A percentile compares a stretch with the other conserved stretches of the same genome.
phyloP scores from a whole-genome alignment of 2,888 invertebrate species.

The Trissonchulus latispiculum region DNA sequence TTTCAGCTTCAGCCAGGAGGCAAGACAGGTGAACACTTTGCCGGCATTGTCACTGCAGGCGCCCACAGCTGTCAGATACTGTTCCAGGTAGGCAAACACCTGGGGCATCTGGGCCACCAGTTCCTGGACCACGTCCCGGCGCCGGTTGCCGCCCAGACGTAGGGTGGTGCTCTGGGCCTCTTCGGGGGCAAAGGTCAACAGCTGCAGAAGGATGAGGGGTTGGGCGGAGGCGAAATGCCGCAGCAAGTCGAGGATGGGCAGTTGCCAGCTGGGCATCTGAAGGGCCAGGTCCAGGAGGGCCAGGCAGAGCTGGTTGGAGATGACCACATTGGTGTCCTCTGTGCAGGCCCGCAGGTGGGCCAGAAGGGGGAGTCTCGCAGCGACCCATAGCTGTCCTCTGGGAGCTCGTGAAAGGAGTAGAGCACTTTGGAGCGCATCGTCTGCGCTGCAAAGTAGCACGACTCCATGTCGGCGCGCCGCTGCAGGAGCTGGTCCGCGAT shows the following conservation, averaged over 20 bases:
- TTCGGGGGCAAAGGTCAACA: slow-evolving; percentile 86
- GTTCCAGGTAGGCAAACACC: slow-evolving; percentile 65
- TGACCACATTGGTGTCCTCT: slow-evolving; percentile 55
- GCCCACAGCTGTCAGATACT: neutral
- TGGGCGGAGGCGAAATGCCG: slow-evolving; percentile 56
- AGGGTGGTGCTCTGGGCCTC: slow-evolving; percentile 59
- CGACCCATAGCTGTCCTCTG: slow-evolving; percentile 67
- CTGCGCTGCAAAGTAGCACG: slow-evolving; percentile 95
- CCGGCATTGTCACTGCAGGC: neutral
- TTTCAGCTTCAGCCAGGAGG: slow-evolving; percentile 64
- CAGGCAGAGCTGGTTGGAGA: slow-evolving; percentile 74
- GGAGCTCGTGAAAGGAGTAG: slow-evolving; percentile 75
- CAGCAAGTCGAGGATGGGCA: slow-evolving; percentile 72
- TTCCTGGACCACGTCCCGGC: slow-evolving; percentile 70
- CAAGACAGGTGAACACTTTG: slow-evolving; percentile 69
- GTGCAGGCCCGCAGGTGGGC: slow-evolving; percentile 54
- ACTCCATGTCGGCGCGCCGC: slow-evolving; percentile 73
- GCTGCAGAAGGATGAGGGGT: slow-evolving; percentile 35
- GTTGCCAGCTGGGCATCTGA: slow-evolving; percentile 84
- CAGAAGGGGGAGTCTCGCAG: slow-evolving; percentile 79
- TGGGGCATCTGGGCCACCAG: slow-evolving; percentile 63
- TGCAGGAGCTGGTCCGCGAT: slow-evolving; percentile 85
- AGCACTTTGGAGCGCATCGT: slow-evolving; percentile 80
- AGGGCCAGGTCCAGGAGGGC: slow-evolving; percentile 85
- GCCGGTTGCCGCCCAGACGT: slow-evolving; percentile 73